A percentile compares a stretch with the other conserved stretches of the same genome.
These are phyloP conservation scores for Trichonephila inaurata DNA, from an alignment of 1,140 invertebrate species.

Conservation along the genomic window DNA sequence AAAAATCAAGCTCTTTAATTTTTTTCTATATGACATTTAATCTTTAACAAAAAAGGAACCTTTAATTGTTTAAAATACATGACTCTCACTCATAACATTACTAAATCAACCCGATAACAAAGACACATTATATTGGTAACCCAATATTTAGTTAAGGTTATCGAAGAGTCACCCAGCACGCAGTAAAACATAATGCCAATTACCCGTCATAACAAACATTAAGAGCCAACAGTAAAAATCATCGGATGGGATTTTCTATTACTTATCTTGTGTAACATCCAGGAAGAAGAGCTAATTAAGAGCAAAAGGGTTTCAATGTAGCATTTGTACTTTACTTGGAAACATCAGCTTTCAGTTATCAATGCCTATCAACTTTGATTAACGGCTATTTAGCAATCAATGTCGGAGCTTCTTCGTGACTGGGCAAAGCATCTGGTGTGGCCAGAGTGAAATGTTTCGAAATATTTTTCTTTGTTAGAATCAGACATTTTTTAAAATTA, in stretches of 20 bases:
- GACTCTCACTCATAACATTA: too few relatives aligned
- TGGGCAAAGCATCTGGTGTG: background rate
- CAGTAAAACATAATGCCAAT: background rate
- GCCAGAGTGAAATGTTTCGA: background rate
- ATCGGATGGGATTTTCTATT: background rate
- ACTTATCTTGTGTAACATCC: background rate
- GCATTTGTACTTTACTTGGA: background rate
- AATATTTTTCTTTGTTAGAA: background rate
- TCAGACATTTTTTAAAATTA: background rate
- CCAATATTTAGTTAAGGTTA: background rate
- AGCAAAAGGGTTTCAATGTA: background rate
- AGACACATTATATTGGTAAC: too few relatives aligned
- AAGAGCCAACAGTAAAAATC: background rate
- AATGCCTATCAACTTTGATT: background rate
- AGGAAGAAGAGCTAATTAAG: background rate
- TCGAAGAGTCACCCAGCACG: background rate
- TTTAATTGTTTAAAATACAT: too few relatives aligned
- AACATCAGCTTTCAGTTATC: background rate
- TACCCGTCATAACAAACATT: background rate
- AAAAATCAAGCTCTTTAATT: too few relatives aligned
- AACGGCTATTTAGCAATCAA: background rate
- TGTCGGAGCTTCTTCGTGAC: slow-evolving; percentile 1
- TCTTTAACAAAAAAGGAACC: too few relatives aligned
- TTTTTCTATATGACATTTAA: too few relatives aligned
- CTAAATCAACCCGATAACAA: background rate